Evolutionary conservation across 2,113 vertebrate genomes (phyloP).

Genomic region (Lonchura striata): DNA sequence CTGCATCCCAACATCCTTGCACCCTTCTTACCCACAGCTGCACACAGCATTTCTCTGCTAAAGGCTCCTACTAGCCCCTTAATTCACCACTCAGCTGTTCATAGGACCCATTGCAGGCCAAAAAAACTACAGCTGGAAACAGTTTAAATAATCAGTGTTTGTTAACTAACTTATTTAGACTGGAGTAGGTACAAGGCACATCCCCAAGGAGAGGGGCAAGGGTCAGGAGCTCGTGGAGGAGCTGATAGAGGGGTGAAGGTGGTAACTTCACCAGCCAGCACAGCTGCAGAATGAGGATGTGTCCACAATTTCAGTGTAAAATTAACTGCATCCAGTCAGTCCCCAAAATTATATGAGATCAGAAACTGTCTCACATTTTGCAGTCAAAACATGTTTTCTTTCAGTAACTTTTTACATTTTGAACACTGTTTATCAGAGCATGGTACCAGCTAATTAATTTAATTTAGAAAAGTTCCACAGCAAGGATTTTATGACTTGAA

Average conservation of each 20-base stretch:
- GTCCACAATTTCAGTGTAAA: background rate
- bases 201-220: background rate
- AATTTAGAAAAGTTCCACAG: slow-evolving; percentile 15
- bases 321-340: background rate
- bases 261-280: background rate
- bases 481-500: slow-evolving; percentile 25
- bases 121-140: background rate
- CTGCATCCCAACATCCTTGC: background rate
- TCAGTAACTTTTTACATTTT: background rate
- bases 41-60: background rate
- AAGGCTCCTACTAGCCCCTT: background rate
- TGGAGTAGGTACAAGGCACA: background rate
- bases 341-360: slow-evolving; percentile 25
- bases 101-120: background rate
- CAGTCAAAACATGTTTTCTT: slow-evolving; percentile 48
- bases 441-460: slow-evolving; percentile 11
- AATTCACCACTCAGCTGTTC: background rate
- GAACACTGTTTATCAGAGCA: slow-evolving; percentile 2
- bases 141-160: background rate
- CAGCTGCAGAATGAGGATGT: slow-evolving; percentile 11
- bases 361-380: slow-evolving; percentile 18
- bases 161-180: background rate
- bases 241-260: background rate
- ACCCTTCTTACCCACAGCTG: background rate
- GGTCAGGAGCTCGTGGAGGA: background rate